phyloP scores from a whole-genome alignment of 1,140 invertebrate species.

The Delia radicum region DNA sequence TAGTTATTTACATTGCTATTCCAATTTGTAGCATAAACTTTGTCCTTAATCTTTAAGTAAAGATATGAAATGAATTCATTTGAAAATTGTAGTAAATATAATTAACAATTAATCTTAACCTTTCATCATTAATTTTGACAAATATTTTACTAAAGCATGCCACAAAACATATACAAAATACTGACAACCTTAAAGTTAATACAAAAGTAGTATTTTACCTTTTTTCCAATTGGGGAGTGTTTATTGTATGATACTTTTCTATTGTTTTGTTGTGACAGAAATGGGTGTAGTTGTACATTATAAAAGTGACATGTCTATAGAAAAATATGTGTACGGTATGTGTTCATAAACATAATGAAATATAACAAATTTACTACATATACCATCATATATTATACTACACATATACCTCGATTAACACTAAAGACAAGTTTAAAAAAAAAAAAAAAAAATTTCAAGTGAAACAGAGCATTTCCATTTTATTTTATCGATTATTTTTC shows the following conservation, averaged over 20 bases:
- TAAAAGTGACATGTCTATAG: neutral
- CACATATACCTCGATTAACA: too few species aligned
- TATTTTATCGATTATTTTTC: too few species aligned
- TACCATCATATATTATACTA: too few species aligned
- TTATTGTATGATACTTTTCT: neutral
- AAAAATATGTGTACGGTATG: neutral
- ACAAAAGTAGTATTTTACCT: neutral
- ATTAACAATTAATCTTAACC: slow-evolving; percentile 5
- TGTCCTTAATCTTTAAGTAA: neutral
- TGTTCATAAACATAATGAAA: neutral
- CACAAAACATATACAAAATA: neutral
- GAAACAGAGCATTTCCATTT: too few species aligned
- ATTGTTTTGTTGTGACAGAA: neutral
- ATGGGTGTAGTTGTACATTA: neutral
- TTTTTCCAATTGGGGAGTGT: neutral
- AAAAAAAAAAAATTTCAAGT: too few species aligned
- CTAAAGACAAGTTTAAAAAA: too few species aligned
- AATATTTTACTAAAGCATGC: neutral
- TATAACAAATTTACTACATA: too few species aligned
- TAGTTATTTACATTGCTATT: too few species aligned
- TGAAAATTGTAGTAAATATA: neutral
- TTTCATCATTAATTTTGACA: neutral
- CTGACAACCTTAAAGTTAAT: neutral
- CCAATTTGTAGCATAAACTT: too few species aligned
- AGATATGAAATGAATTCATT: neutral